Base-by-base conservation (phyloP, 2,113 vertebrate genomes). In the Gallinago jamesoni region DNA sequence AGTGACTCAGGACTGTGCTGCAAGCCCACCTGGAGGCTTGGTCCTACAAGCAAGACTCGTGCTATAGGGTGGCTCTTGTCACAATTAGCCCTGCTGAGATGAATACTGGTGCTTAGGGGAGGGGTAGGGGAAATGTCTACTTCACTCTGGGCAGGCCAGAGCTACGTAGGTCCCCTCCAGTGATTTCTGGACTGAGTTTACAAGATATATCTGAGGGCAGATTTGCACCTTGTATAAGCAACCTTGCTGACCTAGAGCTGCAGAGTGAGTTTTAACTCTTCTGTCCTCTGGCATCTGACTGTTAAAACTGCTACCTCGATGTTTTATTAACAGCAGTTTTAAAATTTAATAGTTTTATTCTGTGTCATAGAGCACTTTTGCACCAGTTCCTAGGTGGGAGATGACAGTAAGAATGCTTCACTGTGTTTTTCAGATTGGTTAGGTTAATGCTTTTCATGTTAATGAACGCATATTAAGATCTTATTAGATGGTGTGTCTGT, bases 381-480 rank as follows among this genome's bases (percentile, higher is more conserved):
- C 80, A 52, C 35, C 27, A 60, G 27, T 86, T 95, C 64, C 73
- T 19, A n/a, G 13, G 23, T 24, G 21, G 30, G 2, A 2, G 13
- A 21, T 75, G 59, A n/a, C 35, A n/a, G 6, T 39, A 52, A 84
- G 85, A 88, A 62, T 87, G 47, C 35, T 84, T 82, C 30, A 52
- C 56, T 68, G 8, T 90, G 11, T 55, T 93, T 87, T 89, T 86
- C 69, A 50, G 14, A 56, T 77, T 52, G 33, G 56, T 84, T 92
- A 48, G 64, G 73, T 84, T 84, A 81, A 64, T 84, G 55, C 25
- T 94, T 87, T 95, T 93, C 53, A 18, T 57, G 52, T 73, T 90
- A 92, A 93, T 78, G 72, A 95, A 72, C 41, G 48, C 23, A 21
- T 81, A 72, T 67, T 90, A 81, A 93, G 76, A 70, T 81, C 73